These are phyloP conservation scores for Lithophane ornitopus DNA, from an alignment of 2,888 invertebrate species.

Conservation along the genomic window DNA sequence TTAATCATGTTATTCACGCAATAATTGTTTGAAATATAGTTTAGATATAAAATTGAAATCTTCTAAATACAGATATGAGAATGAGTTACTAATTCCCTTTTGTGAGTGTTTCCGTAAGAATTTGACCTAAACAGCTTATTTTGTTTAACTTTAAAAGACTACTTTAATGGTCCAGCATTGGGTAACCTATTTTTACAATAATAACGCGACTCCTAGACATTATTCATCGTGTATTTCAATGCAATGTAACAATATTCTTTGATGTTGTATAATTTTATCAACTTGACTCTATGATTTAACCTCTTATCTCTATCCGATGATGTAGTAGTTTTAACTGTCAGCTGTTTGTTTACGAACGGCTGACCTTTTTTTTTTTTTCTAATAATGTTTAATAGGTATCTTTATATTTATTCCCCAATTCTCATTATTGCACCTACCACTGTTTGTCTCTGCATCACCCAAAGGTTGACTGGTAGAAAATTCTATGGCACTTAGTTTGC, in stretches of 20 bases:
- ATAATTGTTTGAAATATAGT: not conserved
- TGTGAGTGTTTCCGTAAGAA: not conserved
- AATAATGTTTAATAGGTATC: too few species aligned
- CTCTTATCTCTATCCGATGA: not conserved
- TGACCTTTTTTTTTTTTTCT: too few species aligned
- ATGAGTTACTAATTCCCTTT: not conserved
- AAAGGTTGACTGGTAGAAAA: too few species aligned
- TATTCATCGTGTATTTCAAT: not conserved
- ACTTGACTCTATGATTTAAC: conserved; percentile 1
- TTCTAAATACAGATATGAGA: not conserved
- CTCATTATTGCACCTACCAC: too few species aligned
- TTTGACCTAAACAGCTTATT: not conserved
- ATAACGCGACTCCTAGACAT: not conserved
- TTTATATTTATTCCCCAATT: too few species aligned
- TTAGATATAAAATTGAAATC: not conserved
- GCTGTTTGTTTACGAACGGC: not conserved
- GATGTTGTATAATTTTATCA: not conserved
- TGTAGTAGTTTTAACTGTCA: not conserved
- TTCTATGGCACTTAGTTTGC: too few species aligned
- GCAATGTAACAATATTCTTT: not conserved
- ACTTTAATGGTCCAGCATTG: too few species aligned
- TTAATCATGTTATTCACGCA: not conserved
- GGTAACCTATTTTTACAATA: too few species aligned
- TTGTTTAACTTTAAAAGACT: not conserved
- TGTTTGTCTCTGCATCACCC: too few species aligned